Base-by-base conservation (phyloP, 2,113 vertebrate genomes). In the Pungitius pungitius region DNA sequence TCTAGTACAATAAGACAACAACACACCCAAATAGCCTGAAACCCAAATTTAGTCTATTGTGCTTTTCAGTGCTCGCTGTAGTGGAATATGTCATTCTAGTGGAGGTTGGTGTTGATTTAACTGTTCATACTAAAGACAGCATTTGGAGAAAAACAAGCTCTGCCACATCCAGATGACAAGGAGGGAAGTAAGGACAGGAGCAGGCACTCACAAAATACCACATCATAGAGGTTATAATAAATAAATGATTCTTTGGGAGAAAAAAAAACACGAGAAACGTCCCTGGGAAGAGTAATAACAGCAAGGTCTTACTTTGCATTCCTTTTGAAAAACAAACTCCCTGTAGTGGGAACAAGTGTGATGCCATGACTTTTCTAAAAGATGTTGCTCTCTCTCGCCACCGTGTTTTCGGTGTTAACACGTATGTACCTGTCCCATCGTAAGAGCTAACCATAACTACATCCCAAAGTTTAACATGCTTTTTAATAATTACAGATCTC, bases 31-130 rank as follows among this genome's bases (percentile, higher is more conserved):
- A 56, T 57, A 75, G 33, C 24, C 22, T 63, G 66, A 51, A 67
- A 73, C 27, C 65, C 69, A 83, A 71, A 81, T 78, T 68, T 71
- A 73, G 77, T 55, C 33, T 69, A 30, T 30, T 30, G 30, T 30
- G 30, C 30, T 30, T 30, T 30, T 30, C 1, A 1, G 60, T 26
- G 58, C 75, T 71, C 73, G 45, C 62, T 55, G 49, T 33, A 43
- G 58, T 69, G 69, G 65, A 75, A 71, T 54, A 78, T 54, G 69
- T 69, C 63, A 69, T 33, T 39, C 51, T 1, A 9, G 42, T 39
- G 35, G 55, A 79, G 27, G 66, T 39, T 72, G 75, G 76, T 83
- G 17, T 66, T 73, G 62, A 47, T 76, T 40, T 2, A 20, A 15
- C 43, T 75, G 43, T 59, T 47, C 14, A 0, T 62, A 55, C 56